Evolutionary conservation across 2,888 invertebrate genomes (phyloP).

Genomic region (Halocaridina rubra): DNA sequence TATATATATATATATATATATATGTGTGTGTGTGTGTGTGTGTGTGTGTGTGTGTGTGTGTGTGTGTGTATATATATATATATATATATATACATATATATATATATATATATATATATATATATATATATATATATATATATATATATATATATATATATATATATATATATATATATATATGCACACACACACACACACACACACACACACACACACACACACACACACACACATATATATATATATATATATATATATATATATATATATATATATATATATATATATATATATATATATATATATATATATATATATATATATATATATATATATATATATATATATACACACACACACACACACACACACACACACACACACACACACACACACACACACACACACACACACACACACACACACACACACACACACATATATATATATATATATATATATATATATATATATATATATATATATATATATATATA

Average conservation of each 20-base stretch:
- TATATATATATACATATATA: too few relatives aligned
- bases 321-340: conserved; percentile 5
- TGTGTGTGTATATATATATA: too few relatives aligned
- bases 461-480: neutral
- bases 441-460: neutral
- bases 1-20: too few relatives aligned
- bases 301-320: neutral
- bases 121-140: too few relatives aligned
- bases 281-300: conserved; percentile 7
- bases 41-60: too few relatives aligned
- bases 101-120: too few relatives aligned
- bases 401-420: neutral
- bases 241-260: conserved; percentile 19
- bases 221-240: too few relatives aligned
- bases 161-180: too few relatives aligned
- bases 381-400: conserved; percentile 3
- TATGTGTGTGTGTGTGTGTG: too few relatives aligned
- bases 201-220: too few relatives aligned
- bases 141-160: too few relatives aligned
- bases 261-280: conserved; percentile 13
- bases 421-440: neutral
- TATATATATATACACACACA: conserved; percentile 1
- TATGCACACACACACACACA: too few relatives aligned
- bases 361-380: neutral
- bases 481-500: neutral